Evolutionary conservation across 1,140 invertebrate genomes (phyloP).

Genomic region (Drosophila ogumai): DNA sequence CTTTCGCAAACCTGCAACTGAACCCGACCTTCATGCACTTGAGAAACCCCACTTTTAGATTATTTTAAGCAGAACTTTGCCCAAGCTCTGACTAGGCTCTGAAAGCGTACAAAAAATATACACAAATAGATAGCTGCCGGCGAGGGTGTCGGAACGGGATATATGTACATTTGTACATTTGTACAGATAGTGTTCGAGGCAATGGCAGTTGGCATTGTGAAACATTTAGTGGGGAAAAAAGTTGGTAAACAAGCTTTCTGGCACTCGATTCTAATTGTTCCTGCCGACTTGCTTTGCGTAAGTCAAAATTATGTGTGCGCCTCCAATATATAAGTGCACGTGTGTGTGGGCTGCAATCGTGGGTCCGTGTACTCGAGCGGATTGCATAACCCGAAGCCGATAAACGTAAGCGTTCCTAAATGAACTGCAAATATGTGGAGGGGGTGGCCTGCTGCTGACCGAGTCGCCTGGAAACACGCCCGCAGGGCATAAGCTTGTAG

Average conservation of each 20-base stretch:
- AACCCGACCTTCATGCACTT: constrained; percentile 40
- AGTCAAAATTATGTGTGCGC: constrained; percentile 66
- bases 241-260: constrained; percentile 50
- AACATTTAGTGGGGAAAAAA: constrained; percentile 17
- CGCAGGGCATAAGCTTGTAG: constrained; percentile 1
- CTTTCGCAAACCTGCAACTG: constrained; percentile 2
- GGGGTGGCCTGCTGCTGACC: background rate
- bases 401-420: constrained; percentile 68
- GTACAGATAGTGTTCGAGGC: constrained; percentile 2
- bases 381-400: constrained; percentile 71
- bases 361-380: background rate
- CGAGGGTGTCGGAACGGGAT: background rate
- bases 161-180: too few relatives aligned
- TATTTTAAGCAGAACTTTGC: constrained; percentile 2
- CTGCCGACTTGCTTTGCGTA: constrained; percentile 55
- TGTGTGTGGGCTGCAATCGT: constrained; percentile 41
- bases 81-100: constrained; percentile 5
- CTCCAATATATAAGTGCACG: constrained; percentile 47
- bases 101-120: constrained; percentile 1
- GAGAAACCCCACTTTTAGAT: constrained; percentile 15
- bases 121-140: constrained; percentile 1
- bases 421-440: constrained; percentile 61
- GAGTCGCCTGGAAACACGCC: background rate
- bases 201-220: constrained; percentile 38
- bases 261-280: constrained; percentile 38